Percentiles rank a stretch among this genome's conserved stretches.
Conservation (phyloP, 2,888 invertebrate species). For the Ectobius pallidus region DNA sequence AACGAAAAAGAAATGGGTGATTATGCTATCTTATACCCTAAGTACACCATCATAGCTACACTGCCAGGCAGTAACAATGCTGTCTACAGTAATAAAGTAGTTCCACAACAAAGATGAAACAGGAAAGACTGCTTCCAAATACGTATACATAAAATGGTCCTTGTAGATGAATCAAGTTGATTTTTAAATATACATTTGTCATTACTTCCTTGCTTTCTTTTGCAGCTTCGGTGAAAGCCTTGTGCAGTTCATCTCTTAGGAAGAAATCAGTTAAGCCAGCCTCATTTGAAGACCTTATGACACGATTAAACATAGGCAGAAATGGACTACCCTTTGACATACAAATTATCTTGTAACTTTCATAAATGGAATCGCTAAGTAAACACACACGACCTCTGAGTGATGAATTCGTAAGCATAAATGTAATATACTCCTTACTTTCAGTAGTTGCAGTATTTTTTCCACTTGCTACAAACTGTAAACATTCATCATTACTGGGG, state of each 20-base stretch:
- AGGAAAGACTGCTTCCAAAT: no score
- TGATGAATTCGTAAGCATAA: background rate
- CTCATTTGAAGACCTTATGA: background rate
- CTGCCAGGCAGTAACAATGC: no score
- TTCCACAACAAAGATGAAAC: no score
- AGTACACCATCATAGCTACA: no score
- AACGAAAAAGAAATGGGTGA: no score
- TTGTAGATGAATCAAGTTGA: background rate
- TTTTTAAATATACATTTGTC: background rate
- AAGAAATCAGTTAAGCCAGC: background rate
- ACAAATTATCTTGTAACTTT: background rate
- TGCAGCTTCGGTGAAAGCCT: background rate
- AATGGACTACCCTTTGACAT: background rate
- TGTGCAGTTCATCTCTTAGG: background rate
- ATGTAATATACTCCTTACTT: background rate
- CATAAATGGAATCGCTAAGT: no score
- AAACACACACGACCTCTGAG: background rate
- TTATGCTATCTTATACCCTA: no score
- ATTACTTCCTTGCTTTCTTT: background rate
- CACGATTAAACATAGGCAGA: background rate
- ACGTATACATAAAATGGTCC: background rate
- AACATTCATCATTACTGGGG: background rate
- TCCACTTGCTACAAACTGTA: background rate
- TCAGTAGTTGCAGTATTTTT: background rate
- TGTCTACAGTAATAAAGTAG: no score